Evolutionary conservation across 2,113 vertebrate genomes (phyloP), one percentile per base, ranked within the genome.

Genomic region (Eclectus roratus): DNA sequence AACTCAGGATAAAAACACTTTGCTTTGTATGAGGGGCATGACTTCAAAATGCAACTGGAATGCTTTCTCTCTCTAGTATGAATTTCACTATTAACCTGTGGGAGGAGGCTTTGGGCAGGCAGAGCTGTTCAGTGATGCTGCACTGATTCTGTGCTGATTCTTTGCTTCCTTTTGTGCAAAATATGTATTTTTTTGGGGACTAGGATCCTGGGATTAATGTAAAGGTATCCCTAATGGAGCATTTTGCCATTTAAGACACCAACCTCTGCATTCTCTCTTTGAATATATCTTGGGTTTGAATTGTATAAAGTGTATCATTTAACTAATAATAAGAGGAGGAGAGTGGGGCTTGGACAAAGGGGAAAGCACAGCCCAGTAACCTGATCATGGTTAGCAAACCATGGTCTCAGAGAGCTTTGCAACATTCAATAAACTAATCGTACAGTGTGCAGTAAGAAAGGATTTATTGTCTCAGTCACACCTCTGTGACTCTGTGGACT

Each of bases 151-250:
- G 78, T 89, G 65, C 55, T 58, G 41, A 3, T 33, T 7, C 49
- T 23, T 25, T 27, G 17, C 7, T 84, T 43, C 73, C 47, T 52
- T 39, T 27, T 9, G n/a, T 31, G 78, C 49, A 41, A 68, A 80
- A 91, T 0, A 3, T 6, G 2, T 5, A 0, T 12, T 83, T 77
- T 33, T 35, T 17, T 47, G 17, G 35, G 3, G 33, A 19, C 23
- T 27, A 39, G 41, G 39, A 71, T 20, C 7, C 56, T 37, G 37
- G 33, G 29, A 78, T n/a, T 14, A 39, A 43, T 44, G 50, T 8
- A 52, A 88, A 56, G 8, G 5, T 18, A 39, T 2, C 23, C 19
- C 24, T 47, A 31, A 31, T 3, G 20, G 37, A 44, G 25, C 20
- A 43, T 46, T 6, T 13, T 5, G 58, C 20, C 24, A 28, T 3